phyloP scores from a whole-genome alignment of 2,113 vertebrate species.

The Terrapene triunguis region DNA sequence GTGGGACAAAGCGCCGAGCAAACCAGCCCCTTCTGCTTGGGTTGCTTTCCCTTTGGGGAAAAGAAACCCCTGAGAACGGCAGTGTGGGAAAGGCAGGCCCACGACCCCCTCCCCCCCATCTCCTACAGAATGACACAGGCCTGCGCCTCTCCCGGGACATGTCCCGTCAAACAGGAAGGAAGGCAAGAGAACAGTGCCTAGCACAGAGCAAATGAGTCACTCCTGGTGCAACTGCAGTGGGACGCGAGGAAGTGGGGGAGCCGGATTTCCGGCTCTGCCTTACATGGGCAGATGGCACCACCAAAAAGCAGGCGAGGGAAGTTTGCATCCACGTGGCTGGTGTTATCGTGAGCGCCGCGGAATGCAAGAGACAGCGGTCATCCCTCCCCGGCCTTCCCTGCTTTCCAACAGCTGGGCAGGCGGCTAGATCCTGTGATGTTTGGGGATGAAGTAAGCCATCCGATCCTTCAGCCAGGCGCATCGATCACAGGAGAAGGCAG shows the following conservation, averaged over 20 bases:
- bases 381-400: neutral
- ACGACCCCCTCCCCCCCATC: neutral
- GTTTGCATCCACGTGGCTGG: neutral
- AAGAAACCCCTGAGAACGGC: neutral
- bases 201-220: neutral
- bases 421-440: neutral
- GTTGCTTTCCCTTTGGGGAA: neutral
- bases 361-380: neutral
- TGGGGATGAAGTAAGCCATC: neutral
- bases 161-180: neutral
- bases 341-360: neutral
- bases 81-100: neutral
- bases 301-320: neutral
- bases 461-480: neutral
- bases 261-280: neutral
- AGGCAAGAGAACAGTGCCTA: neutral
- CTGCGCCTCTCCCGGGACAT: neutral
- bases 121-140: neutral
- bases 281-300: neutral
- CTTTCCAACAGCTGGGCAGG: neutral
- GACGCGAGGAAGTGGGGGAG: neutral
- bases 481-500: neutral
- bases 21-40: neutral
- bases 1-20: too few species aligned
- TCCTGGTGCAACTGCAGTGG: neutral